Conservation (phyloP, 2,797 vertebrate species). For the Galaxias olidus region DNA sequence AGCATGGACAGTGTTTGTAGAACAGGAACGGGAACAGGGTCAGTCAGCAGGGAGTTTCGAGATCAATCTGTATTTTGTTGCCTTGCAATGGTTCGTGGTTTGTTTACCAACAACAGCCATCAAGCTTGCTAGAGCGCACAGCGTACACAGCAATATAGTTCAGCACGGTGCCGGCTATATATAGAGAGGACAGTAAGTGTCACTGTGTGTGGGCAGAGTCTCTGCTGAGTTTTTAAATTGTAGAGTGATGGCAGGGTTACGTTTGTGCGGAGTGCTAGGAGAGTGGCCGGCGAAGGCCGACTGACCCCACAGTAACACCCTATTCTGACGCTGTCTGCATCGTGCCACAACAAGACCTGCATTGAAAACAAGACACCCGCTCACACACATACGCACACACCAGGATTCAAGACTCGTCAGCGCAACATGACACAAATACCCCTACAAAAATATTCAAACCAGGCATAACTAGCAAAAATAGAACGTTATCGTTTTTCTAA, state of each 20-base stretch:
- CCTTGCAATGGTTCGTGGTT: background rate
- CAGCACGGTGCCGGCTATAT: constrained; percentile 13
- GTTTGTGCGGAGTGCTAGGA: background rate
- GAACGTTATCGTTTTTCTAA: constrained; percentile 20
- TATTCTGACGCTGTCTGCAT: constrained; percentile 25
- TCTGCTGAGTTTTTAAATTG: background rate
- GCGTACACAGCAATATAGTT: constrained; percentile 15
- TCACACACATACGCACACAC: constrained; percentile 13
- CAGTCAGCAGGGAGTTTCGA: no score
- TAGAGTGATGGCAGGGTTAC: background rate
- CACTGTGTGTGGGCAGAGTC: constrained; percentile 13
- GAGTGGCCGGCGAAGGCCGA: background rate
- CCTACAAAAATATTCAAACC: constrained; percentile 18
- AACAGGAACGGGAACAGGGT: no score
- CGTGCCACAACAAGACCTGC: constrained; percentile 2
- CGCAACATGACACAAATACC: constrained; percentile 21
- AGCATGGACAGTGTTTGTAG: background rate
- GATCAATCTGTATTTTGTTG: background rate
- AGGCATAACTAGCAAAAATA: constrained; percentile 33
- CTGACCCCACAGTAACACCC: constrained; percentile 4
- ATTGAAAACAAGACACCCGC: constrained; percentile 1
- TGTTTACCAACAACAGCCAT: background rate
- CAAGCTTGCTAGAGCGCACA: background rate
- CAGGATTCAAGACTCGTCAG: constrained; percentile 6
- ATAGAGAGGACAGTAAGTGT: constrained; percentile 10